Evolutionary conservation across 2,113 vertebrate genomes (phyloP).

Genomic region (Eulacestoma nigropectus): DNA sequence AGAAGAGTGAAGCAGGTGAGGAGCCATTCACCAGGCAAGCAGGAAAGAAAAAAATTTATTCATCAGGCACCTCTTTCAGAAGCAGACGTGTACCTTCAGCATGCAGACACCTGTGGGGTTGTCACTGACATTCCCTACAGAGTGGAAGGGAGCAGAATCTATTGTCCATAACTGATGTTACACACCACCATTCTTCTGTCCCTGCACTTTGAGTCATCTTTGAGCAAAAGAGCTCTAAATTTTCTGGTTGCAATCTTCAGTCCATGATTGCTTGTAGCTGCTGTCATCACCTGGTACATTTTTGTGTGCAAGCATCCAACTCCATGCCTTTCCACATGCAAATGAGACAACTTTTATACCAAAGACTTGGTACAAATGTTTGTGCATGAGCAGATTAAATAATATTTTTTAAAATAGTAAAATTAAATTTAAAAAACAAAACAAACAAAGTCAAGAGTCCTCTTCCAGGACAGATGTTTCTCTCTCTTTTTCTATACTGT

Average conservation of each 20-base stretch:
- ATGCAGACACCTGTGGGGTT: accelerated
- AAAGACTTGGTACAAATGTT: background rate
- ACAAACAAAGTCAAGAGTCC: background rate
- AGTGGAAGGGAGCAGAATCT: background rate
- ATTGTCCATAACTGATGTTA: background rate
- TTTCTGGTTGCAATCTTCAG: background rate
- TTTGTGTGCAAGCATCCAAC: background rate
- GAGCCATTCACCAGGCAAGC: background rate
- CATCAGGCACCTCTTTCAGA: background rate
- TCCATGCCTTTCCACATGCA: background rate
- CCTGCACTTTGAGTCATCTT: background rate
- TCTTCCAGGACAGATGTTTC: background rate
- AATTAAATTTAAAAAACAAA: background rate
- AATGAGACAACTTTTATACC: background rate
- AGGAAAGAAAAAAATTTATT: background rate
- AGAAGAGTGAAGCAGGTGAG: background rate
- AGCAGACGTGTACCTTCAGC: background rate
- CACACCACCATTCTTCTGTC: background rate
- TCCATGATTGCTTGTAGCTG: background rate
- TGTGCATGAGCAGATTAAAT: background rate
- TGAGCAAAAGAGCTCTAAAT: background rate
- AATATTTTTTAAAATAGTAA: background rate
- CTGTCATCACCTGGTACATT: background rate
- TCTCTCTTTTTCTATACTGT: background rate
- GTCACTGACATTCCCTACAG: background rate